Conservation (phyloP, 1,140 invertebrate species). For the Choristoneura fumiferana region DNA sequence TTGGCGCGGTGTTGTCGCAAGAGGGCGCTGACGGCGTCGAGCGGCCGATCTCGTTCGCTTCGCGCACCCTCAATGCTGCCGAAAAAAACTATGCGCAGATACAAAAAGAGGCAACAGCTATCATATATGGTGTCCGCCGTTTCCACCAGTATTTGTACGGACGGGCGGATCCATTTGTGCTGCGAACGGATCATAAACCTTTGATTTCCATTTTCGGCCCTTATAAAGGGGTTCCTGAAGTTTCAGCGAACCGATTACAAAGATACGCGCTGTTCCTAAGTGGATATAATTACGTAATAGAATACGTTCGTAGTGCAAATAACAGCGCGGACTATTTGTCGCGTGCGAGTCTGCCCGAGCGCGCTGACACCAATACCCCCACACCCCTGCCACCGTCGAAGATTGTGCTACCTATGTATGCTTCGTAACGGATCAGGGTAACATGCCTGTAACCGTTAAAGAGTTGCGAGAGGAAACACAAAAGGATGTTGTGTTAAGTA, state of each 20-base stretch:
- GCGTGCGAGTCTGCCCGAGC: conserved; percentile 11
- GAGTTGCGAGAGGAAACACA: neutral
- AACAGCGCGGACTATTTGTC: conserved; percentile 20
- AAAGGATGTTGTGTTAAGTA: neutral
- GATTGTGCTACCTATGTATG: conserved; percentile 17
- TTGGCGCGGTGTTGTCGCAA: conserved; percentile 40
- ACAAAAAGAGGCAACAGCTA: too few species aligned
- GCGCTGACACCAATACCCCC: neutral
- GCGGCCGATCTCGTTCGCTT: conserved; percentile 59
- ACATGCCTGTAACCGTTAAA: neutral
- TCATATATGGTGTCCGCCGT: conserved; percentile 54
- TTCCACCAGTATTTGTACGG: conserved; percentile 57
- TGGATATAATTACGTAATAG: conserved; percentile 15
- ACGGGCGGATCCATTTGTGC: conserved; percentile 12
- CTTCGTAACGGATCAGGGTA: conserved; percentile 1
- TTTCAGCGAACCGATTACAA: conserved; percentile 6
- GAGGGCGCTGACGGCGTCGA: conserved; percentile 26
- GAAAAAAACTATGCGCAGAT: conserved; percentile 66
- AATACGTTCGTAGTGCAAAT: conserved; percentile 17
- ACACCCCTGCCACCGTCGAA: too few species aligned
- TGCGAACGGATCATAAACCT: conserved; percentile 11
- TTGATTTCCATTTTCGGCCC: conserved; percentile 8
- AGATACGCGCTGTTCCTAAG: conserved; percentile 5
- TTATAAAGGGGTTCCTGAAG: conserved; percentile 9
- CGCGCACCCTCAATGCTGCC: conserved; percentile 46